Evolutionary conservation across 1,140 invertebrate genomes (phyloP), one percentile per base, ranked within the genome.

Genomic region (Camponotus pennsylvanicus): DNA sequence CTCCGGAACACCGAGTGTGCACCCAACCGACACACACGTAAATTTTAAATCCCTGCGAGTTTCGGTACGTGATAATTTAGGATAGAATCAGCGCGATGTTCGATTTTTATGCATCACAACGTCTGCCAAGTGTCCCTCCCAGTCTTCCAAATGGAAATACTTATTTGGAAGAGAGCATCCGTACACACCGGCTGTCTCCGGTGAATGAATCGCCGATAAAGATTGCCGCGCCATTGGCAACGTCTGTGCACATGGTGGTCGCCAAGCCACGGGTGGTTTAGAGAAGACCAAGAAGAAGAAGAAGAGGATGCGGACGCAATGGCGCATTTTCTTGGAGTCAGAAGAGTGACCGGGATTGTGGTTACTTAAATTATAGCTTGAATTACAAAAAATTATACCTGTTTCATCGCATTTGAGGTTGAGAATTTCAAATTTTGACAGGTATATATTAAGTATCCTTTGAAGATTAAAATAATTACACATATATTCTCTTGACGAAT

Each of bases 111-210:
- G 88, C 90, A 88, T 89, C 86, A 40, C 71, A 66, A 49, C 57
- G 69, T 37, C 82, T 91, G 90, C 90, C 90, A 91, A 91, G 61
- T 88, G 52, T 79, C 45, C 80, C 90, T 84, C 88, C 89, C 86
- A 89, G 70, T 77, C 32, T 63, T 89, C 89, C 57, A 85, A 85
- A 70, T 77, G 69, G 82, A 86, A 90, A 90, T 90, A 90, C 83
- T 88, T 90, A 90, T 88, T 79, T 49, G 11, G 37, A 37, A 69
- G 34, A 83, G 55, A 59, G 76, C 21, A 70, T 11, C 77, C 49
- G 13, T 52, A 34, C 59, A 49, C 49, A 66, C 63, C 49, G 55
- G 21, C 32, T 45, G 73, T 86, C 78, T 86, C 73, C 0, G 15
- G 7, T 27, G 59, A 55, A 71, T 34, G 9, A 57, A 55, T 73